A percentile compares a stretch with the other conserved stretches of the same genome.
Evolutionary conservation across 2,888 invertebrate genomes (phyloP).

Genomic region (Volucella inanis): DNA sequence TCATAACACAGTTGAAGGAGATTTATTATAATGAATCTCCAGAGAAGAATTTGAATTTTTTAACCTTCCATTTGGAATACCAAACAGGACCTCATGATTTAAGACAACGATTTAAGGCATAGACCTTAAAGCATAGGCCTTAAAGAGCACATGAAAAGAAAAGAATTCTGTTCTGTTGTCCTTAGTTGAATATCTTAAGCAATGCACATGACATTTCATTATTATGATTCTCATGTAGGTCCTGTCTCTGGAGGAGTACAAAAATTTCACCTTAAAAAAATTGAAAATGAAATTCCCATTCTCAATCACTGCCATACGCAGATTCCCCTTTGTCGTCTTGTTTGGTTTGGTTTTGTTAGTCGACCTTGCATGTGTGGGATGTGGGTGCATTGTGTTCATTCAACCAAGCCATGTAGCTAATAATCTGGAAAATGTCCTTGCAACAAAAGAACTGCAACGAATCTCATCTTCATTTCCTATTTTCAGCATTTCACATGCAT

Average conservation of each 20-base stretch:
- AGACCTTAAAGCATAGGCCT: no score
- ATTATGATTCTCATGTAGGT: constrained; percentile 23
- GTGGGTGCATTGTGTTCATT: constrained; percentile 16
- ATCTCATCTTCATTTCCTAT: constrained; percentile 47
- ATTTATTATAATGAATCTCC: neutral
- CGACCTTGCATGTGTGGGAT: constrained; percentile 41
- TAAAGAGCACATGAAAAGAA: no score
- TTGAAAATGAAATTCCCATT: constrained; percentile 50
- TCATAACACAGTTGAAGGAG: neutral
- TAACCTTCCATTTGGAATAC: neutral
- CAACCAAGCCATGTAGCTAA: constrained; percentile 50
- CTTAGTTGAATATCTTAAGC: neutral
- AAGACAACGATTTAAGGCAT: neutral
- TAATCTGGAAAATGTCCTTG: constrained; percentile 63
- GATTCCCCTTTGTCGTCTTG: constrained; percentile 25
- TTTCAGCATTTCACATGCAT: constrained; percentile 59
- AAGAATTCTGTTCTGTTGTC: neutral
- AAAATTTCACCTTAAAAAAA: constrained; percentile 51
- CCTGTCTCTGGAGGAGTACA: constrained; percentile 2
- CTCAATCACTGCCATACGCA: constrained; percentile 67
- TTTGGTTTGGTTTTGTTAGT: constrained; percentile 9
- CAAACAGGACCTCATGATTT: no score
- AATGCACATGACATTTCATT: constrained; percentile 59
- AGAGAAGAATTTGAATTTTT: neutral
- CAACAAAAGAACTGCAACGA: constrained; percentile 49